Evolutionary conservation across 2,888 invertebrate species (phyloP).

Genomic region (Tetranychus truncatus): DNA sequence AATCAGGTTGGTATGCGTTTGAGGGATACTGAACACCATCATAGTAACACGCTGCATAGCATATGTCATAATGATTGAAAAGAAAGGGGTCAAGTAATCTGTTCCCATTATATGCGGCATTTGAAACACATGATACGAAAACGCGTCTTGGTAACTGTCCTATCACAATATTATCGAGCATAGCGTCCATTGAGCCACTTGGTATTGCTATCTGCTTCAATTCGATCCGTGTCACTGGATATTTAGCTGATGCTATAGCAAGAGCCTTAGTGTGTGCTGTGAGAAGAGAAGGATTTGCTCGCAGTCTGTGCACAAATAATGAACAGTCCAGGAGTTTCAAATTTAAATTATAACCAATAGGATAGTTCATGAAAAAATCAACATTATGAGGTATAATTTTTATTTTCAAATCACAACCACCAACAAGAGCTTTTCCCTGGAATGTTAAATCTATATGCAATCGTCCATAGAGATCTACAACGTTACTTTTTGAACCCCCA

Average conservation of each 20-base stretch:
- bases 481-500: not conserved
- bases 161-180: conserved; percentile 30
- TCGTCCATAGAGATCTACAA: conserved; percentile 18
- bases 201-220: conserved; percentile 26
- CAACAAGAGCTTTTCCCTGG: conserved; percentile 18
- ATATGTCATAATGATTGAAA: conserved; percentile 26
- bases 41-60: conserved; percentile 22
- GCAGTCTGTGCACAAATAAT: conserved; percentile 25
- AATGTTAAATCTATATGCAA: conserved; percentile 20
- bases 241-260: conserved; percentile 25
- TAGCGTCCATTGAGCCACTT: conserved; percentile 27
- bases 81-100: conserved; percentile 25
- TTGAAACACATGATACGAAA: conserved; percentile 28
- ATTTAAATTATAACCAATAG: conserved; percentile 14
- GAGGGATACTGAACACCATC: conserved; percentile 27
- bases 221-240: conserved; percentile 24
- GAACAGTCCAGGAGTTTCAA: conserved; percentile 24
- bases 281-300: conserved; percentile 26
- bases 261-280: conserved; percentile 27
- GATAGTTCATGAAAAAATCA: no score
- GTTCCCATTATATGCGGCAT: conserved; percentile 26
- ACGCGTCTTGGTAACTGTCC: conserved; percentile 30
- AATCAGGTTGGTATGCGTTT: conserved; percentile 23
- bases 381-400: not conserved
- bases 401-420: conserved; percentile 17